Base-by-base conservation (phyloP, 64 coral and sea anemone species). In the Catalaphyllia jardinei region DNA sequence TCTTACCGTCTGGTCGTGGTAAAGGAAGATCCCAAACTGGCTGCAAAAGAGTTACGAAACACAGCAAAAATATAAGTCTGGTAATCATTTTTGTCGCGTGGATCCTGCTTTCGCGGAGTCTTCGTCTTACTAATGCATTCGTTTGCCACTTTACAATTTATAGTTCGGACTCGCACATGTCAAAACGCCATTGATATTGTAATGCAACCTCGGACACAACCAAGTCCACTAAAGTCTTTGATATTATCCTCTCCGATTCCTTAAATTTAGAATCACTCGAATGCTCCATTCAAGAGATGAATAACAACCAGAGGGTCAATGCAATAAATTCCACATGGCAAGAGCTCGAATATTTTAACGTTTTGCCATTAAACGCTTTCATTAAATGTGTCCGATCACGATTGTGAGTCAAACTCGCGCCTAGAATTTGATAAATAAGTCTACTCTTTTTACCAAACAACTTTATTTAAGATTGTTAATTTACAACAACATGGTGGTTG, bases 261-360 rank as follows among this genome's bases (percentile, higher is more conserved):
- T 25, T 69, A n/a, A 69, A 25, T 27, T 69, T 69, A 69, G 65
- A 69, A 69, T 69, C 25, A 69, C 65, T 69, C 65, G 65, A 69
- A 69, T 69, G 22, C 65, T 69, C 65, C 0, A 27, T 25, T 69
- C 22, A 10, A n/a, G 10, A 69, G 25, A 69, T 69, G 29, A 25
- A 69, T 27, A 69, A 25, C 65, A 69, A 69, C 22, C 11, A 69
- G 22, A n/a, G 4, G 24, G 18, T 5, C 25, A 27, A 67, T 69
- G 65, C 22, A 7, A 27, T 69, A 1, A 6, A 69, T 11, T 69
- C 22, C 22, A 22, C 10, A 27, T 10, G 29, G 25, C 22, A 27
- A 4, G n/a, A 28, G n/a, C 65, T n/a, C n/a, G 22, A 27, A 11
- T 25, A 11, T 27, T 69, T 69, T 69, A 5, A 69, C 24, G 22